Evolutionary conservation across 2,797 vertebrate species (phyloP), one percentile per base, ranked within the genome.

Genomic region (Catostomus latipinnis): DNA sequence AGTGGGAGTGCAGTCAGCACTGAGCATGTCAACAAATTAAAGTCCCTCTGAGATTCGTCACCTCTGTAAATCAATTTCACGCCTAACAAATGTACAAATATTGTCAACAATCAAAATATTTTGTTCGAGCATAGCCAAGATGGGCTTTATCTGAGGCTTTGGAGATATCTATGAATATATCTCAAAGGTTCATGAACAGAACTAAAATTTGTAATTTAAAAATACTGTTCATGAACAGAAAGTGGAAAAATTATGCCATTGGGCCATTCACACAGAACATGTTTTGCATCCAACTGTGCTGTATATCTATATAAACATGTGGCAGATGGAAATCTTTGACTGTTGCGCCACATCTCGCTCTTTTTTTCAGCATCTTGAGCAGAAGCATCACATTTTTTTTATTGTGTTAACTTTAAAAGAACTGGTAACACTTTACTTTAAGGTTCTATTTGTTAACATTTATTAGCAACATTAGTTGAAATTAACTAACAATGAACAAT

Each of bases 41-140:
- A 61, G 69, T 82, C 81, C 74, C 74, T 54, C 46, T 7, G 84
- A 81, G 83, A 82, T 83, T 22, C 67, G 68, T 81, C 76, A 78
- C 53, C 68, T 85, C 80, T 65, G 81, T 66, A 60, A 84, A 78
- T 75, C 80, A 1, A 48, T 70, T 87, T 84, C 67, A 86, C 73
- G 82, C 54, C 61, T 84, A 79, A 83, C 58, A 83, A 83, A 83
- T 56, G 69, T 60, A 81, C 71, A 48, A 22, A 56, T 57, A 79
- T 62, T 50, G 52, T 66, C 69, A n/a, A 56, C 77, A 72, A 72
- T 79, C 60, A 79, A 72, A 79, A 72, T 79, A 72, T 80, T 80
- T 78, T 52, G 63, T 71, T 54, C 6, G 69, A 71, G n/a, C 11
- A 57, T 79, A 16, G 65, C 12, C 3, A 18, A 11, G 45, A 11